Percentiles rank a stretch among this genome's conserved stretches.
Conservation (phyloP, 2,888 invertebrate species). For the Orthonychiurus folsomi region DNA sequence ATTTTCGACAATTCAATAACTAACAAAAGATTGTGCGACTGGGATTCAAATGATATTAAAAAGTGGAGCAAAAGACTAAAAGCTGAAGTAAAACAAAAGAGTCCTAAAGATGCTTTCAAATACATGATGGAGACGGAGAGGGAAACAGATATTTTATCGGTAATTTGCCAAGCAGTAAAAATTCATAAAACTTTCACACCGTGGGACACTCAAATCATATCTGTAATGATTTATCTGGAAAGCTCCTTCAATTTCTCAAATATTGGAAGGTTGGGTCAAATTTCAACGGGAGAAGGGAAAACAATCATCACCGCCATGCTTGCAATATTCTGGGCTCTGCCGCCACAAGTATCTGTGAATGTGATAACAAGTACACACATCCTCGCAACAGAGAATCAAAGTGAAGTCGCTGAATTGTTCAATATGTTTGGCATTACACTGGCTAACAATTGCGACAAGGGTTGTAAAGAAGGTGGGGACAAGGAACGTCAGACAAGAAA, state of each 20-base stretch:
- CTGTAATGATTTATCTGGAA: background rate
- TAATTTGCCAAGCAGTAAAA: no score
- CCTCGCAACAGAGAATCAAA: background rate
- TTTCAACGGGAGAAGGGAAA: conserved; percentile 18
- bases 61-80: no score
- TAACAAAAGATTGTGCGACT: no score
- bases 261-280: conserved; percentile 12
- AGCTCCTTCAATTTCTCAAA: no score
- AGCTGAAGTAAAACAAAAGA: no score
- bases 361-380: background rate
- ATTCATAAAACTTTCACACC: no score
- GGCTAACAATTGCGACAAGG: background rate
- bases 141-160: no score
- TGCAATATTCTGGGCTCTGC: conserved; percentile 6
- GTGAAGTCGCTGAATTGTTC: background rate
- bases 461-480: conserved; percentile 4
- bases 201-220: background rate
- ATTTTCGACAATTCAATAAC: no score
- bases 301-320: conserved; percentile 15
- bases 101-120: no score
- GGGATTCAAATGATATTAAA: no score
- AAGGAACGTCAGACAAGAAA: background rate
- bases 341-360: background rate
- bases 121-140: no score
- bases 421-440: background rate